Evolutionary conservation across 1,140 invertebrate species (phyloP), one percentile per base, ranked within the genome.

Genomic region (Lucilia cuprina): DNA sequence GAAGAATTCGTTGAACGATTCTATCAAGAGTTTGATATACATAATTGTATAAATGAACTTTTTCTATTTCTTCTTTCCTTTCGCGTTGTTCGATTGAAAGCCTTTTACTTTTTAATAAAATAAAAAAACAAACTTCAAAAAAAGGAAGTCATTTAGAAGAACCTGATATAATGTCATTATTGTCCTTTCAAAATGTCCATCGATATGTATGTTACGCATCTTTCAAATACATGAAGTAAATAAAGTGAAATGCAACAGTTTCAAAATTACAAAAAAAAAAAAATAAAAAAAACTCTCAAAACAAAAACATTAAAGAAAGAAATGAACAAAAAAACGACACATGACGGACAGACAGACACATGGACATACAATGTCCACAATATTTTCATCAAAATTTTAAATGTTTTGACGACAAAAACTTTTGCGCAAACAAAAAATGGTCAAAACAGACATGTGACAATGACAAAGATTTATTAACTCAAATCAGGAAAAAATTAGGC

Each of bases 401-500:
- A n/a, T 55, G 50, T 55, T 55, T 34, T 77, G 13, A n/a, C 34
- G 17, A 80, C n/a, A 35, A 30, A 75, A 49, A 8, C 77, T 13
- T 55, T 30, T 30, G 25, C 25, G 25, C 25, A 13, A 55, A 55
- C 2, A n/a, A n/a, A 35, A 80, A 19, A 49, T 19, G 9, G 10
- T 49, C 17, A 80, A 49, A 80, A 49, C 77, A 80, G 77, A 80
- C 77, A 80, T 80, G 77, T 80, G 77, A 80, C 77, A 80, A 80
- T 80, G 77, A 80, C 77, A 80, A 80, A 49, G 77, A 80, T 80
- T 80, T 80, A 80, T 80, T 49, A 80, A 80, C 77, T 80, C 77
- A 80, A 80, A 80, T 80, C 17, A 50, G 47, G 77, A 80, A 80
- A 80, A 80, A 80, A 80, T 80, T 80, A 80, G 77, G 77, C 77